Evolutionary conservation across 2,797 vertebrate genomes (phyloP).

Genomic region (Hippoglossus hippoglossus): DNA sequence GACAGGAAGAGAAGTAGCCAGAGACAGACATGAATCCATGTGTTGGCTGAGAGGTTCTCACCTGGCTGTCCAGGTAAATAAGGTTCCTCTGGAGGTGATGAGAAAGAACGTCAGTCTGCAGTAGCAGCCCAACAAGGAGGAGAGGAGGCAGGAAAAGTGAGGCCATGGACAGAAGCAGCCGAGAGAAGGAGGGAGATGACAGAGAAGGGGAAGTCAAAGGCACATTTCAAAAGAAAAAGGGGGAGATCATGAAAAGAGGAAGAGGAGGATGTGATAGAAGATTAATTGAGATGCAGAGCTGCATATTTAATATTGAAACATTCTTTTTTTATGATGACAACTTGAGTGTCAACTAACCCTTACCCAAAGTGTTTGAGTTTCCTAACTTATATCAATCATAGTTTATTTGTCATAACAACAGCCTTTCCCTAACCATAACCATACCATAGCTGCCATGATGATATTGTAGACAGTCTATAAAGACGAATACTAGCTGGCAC

Average conservation of each 20-base stretch:
- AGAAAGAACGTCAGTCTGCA: slow-evolving; percentile 96
- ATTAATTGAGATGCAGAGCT: background rate
- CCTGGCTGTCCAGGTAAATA: slow-evolving; percentile 97
- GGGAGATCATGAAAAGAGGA: slow-evolving; percentile 2
- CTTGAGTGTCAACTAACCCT: too few species aligned
- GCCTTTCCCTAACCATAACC: too few species aligned
- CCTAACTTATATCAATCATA: too few species aligned
- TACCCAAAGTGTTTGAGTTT: too few species aligned
- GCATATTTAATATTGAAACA: too few species aligned
- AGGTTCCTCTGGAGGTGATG: slow-evolving; percentile 99
- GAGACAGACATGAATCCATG: background rate
- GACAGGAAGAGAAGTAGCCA: background rate
- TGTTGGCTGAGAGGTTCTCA: slow-evolving; percentile 85
- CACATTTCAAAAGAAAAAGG: slow-evolving; percentile 20
- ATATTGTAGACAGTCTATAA: too few species aligned
- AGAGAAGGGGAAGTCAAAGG: slow-evolving; percentile 16
- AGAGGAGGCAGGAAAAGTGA: slow-evolving; percentile 18
- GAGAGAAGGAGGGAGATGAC: slow-evolving; percentile 51
- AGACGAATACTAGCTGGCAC: too few species aligned
- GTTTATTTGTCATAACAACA: too few species aligned
- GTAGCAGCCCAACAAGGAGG: slow-evolving; percentile 68
- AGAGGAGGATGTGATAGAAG: background rate
- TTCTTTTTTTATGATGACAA: too few species aligned
- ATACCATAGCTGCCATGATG: too few species aligned
- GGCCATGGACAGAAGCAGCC: slow-evolving; percentile 34